Conservation (phyloP, 1,140 invertebrate species). For the Pseudachorutes palmiensis region DNA sequence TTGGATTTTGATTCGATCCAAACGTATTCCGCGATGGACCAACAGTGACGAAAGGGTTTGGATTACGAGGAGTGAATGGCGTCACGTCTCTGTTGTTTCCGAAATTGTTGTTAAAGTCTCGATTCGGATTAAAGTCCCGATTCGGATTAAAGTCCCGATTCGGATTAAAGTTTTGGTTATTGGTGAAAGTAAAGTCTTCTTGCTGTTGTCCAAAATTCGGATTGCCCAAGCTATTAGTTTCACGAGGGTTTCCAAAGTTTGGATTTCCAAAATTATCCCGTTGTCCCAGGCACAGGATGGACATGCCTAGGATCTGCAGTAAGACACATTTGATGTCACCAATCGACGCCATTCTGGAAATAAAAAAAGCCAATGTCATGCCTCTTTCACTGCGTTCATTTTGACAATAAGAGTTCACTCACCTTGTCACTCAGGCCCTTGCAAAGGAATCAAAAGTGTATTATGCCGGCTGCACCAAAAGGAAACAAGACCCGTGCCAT, state of each 20-base stretch:
- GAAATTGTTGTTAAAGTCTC: constrained; percentile 3
- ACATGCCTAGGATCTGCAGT: background rate
- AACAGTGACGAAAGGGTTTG: background rate
- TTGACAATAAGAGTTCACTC: too few species aligned
- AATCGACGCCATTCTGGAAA: background rate
- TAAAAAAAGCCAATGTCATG: background rate
- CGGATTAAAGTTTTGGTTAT: background rate
- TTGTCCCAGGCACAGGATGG: background rate
- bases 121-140: background rate
- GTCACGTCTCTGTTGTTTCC: background rate
- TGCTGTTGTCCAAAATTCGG: background rate
- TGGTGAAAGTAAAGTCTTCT: background rate
- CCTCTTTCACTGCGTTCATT: too few species aligned
- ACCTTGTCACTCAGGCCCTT: too few species aligned
- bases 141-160: background rate
- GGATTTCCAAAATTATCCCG: background rate
- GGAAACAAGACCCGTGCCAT: too few species aligned
- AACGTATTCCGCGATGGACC: background rate
- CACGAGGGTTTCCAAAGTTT: background rate
- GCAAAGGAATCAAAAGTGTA: too few species aligned
- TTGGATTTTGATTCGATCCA: background rate
- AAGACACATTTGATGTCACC: background rate
- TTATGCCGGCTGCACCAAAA: too few species aligned
- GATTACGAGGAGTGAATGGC: background rate
- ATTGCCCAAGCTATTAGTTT: background rate